Base-by-base conservation (phyloP, 2,113 vertebrate species). In the Heptranchias perlo region DNA sequence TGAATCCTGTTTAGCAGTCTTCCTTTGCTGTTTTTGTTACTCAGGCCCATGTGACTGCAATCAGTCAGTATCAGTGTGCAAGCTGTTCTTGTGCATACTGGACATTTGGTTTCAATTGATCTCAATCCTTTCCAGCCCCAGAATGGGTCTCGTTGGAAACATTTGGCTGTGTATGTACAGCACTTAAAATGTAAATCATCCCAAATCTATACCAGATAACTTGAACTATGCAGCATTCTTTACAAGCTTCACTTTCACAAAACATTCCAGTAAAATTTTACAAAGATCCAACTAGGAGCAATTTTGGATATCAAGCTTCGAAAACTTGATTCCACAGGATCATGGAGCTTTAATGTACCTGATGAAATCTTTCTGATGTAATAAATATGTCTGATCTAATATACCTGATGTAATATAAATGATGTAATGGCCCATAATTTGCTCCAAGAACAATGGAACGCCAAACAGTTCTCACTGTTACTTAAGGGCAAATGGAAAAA, bases 51-150 rank as follows among this genome's bases (percentile, higher is more conserved):
- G 31, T 92, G 89, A 92, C 31, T 62, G 54, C 61, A 92, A 92
- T 92, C 58, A 92, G 35, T 35, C 58, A 62, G 58, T 82, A 82
- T 82, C 76, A 39, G 16, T 82, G 76, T 62, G 54, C 89, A 92
- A 92, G 54, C 39, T 62, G 89, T 92, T 92, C 54, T 35, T 39
- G 39, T 62, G 21, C 58, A 62, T 39, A 39, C 35, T 92, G 54
- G 35, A 92, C 89, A 92, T 92, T 92, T 92, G 89, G 58, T 92
- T 92, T 92, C 89, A 92, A 92, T 92, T 62, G 89, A 92, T 62
- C 35, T 62, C 89, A 92, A 62, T 62, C 89, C 54, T 62, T 92
- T 92, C 89, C 89, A 92, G 35, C 89, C 16, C 18, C 54, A 92
- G 89, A 92, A 92, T 92, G 54, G 58, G 35, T 92, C 58, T 92